These are phyloP conservation scores for Allygus modestus DNA, from an alignment of 2,888 invertebrate species.

Conservation along the genomic window DNA sequence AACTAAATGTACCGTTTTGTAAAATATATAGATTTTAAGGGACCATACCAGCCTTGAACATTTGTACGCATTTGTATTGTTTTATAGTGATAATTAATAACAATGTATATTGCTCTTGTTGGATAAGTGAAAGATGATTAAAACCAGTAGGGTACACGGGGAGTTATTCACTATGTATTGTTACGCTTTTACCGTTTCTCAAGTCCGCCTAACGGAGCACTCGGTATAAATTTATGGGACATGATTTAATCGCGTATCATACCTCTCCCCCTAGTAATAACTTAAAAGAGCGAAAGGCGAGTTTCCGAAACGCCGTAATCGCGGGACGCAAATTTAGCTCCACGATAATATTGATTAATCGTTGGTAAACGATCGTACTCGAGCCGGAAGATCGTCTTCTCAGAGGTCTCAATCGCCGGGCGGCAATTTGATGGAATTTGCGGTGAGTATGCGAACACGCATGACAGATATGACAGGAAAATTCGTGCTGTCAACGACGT, in stretches of 20 bases:
- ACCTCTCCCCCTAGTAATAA: neutral
- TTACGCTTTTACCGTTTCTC: no score
- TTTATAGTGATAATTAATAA: no score
- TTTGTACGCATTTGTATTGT: no score
- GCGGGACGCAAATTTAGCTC: slow-evolving; percentile 16
- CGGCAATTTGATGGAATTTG: slow-evolving; percentile 33
- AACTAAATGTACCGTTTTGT: no score
- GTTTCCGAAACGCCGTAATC: slow-evolving; percentile 14
- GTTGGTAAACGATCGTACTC: slow-evolving; percentile 12
- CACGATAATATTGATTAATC: slow-evolving; percentile 26
- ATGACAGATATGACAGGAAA: slow-evolving; percentile 43
- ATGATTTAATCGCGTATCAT: neutral
- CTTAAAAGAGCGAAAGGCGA: slow-evolving; percentile 15
- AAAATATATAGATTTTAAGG: no score
- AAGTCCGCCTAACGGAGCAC: no score
- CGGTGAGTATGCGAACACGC: slow-evolving; percentile 47
- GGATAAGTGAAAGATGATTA: no score
- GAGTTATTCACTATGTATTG: no score
- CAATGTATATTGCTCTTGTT: no score
- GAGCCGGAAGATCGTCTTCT: slow-evolving; percentile 22
- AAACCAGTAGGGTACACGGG: no score
- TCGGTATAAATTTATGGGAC: no score
- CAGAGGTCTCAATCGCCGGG: slow-evolving; percentile 20
- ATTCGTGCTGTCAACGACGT: slow-evolving; percentile 45
- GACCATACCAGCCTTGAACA: no score